Base-by-base conservation (phyloP, 2,113 vertebrate species). In the Chionodraco myersi region DNA sequence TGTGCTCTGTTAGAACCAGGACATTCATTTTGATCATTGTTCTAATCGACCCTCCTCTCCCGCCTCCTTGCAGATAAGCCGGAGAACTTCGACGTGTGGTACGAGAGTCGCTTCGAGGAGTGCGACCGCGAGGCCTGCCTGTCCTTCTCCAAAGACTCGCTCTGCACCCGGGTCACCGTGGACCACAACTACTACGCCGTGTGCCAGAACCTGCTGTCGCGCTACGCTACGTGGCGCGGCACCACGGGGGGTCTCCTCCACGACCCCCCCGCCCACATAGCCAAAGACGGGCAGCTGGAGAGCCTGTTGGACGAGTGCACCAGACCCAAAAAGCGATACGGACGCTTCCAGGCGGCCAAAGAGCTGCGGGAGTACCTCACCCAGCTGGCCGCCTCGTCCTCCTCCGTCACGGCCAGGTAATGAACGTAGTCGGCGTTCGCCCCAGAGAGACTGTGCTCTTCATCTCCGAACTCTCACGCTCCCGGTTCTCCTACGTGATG, bases 121-220 rank as follows among this genome's bases (percentile, higher is more conserved):
- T 99, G 98, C 79, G 98, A 99, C 90, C 96, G 98, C 77, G 98
- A 99, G 89, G 97, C 98, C 85, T 99, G 98, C 85, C 94, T 99
- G 64, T 99, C 98, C 15, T 99, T 99, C 93, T 99, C 98, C 12
- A 99, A 99, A 91, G 98, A 99, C 87, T 96, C 96, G 26, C 97
- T 99, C 30, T 99, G 98, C 85, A 96, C 96, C 75, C 95, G 96
- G 36, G 96, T 96, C 87, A 99, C 97, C 30, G 97, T 98, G 92
- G 98, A 99, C 95, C 98, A 99, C 94, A 99, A 99, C 93, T 99
- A 98, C n/a, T 99, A 99, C 10, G 98, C 98, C 44, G 56, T 99
- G 88, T 99, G 98, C 88, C 98, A 99, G 92, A 99, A 99, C 94
- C 97, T 99, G 80, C 94, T 99, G 83, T 99, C 96, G 13, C 95